These are phyloP conservation scores for Chauna torquata DNA, from an alignment of 2,113 vertebrate species.

Conservation along the genomic window DNA sequence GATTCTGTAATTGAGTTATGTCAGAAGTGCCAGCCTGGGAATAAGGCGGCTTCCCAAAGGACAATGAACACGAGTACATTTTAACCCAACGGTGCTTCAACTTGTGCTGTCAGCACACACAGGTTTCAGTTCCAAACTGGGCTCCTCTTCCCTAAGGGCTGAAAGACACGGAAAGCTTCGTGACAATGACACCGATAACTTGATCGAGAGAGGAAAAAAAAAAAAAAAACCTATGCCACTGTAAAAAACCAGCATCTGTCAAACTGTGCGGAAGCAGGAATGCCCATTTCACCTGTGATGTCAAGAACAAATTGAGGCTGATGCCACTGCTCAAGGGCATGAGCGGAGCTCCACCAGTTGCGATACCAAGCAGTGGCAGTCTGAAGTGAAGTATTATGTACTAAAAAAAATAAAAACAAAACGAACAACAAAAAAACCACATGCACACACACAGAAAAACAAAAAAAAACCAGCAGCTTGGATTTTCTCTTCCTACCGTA, in stretches of 20 bases:
- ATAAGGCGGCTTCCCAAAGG: conserved; percentile 6
- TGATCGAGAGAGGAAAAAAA: background rate
- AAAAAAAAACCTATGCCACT: background rate
- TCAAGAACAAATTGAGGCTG: background rate
- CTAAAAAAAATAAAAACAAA: too few species aligned
- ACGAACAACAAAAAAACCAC: too few species aligned
- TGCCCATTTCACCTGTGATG: background rate
- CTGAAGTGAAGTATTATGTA: background rate
- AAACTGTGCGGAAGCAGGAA: background rate
- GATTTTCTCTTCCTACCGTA: background rate
- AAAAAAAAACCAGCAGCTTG: background rate
- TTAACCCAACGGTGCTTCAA: background rate
- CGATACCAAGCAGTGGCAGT: background rate
- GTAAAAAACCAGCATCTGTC: background rate
- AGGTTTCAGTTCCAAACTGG: conserved; percentile 11
- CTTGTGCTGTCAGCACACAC: background rate
- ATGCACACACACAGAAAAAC: too few species aligned
- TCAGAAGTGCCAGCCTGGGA: conserved; percentile 10
- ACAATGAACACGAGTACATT: background rate
- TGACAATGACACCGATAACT: conserved; percentile 19
- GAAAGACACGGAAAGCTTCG: background rate
- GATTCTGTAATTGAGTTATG: conserved; percentile 42
- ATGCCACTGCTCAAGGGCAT: background rate
- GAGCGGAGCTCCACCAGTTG: background rate
- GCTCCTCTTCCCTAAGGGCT: conserved; percentile 31